These are phyloP conservation scores for Leuciscus idus DNA, from an alignment of 2,113 vertebrate genomes.

Conservation along the genomic window DNA sequence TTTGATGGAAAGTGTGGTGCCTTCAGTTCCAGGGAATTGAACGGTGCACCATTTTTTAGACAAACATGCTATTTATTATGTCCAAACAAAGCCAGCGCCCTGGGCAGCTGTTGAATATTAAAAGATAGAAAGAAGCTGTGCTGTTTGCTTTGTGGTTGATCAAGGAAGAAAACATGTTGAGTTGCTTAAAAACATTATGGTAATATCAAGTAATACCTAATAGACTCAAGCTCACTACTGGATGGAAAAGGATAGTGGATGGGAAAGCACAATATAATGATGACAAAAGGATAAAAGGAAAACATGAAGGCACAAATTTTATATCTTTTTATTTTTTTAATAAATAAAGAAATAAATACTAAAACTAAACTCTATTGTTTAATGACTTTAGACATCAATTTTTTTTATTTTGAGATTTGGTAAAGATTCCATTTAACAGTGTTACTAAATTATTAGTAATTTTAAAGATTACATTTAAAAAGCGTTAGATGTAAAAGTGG, in stretches of 20 bases:
- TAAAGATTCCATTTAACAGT: not conserved
- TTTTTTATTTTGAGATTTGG: not conserved
- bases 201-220: not conserved
- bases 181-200: not conserved
- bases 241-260: not conserved
- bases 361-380: not conserved
- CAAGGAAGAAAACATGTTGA: not conserved
- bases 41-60: not conserved
- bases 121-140: constrained; percentile 28
- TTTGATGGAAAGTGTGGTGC: constrained; percentile 38
- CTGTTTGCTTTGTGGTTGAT: constrained; percentile 11
- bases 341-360: too few relatives aligned
- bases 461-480: not conserved
- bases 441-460: not conserved
- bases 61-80: constrained; percentile 22
- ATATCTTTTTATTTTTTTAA: fast-evolving
- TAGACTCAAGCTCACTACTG: not conserved
- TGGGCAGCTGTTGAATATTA: constrained; percentile 32
- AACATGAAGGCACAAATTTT: not conserved
- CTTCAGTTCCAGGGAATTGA: not conserved
- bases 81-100: not conserved
- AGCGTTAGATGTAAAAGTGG: not conserved
- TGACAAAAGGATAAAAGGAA: not conserved
- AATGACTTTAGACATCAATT: not conserved
- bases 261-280: not conserved